Evolutionary conservation across 2,888 invertebrate species (phyloP).

Genomic region (Coronaproctus castanopsis): DNA sequence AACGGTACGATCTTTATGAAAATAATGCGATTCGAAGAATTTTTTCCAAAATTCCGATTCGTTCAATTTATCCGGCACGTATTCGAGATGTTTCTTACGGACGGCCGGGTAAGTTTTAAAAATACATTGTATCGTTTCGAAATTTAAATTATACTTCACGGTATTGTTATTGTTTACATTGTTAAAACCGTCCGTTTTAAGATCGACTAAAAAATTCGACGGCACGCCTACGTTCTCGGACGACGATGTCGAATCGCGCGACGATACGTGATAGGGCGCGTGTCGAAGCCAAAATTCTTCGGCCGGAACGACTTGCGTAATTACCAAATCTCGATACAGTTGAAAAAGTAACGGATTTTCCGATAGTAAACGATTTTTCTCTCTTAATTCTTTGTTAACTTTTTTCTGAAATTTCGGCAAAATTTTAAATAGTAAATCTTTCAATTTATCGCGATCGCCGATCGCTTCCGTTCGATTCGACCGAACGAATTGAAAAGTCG

Average conservation of each 20-base stretch:
- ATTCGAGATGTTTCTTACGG: slow-evolving; percentile 84
- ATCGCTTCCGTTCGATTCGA: slow-evolving; percentile 51
- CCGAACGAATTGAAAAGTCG: slow-evolving; percentile 94
- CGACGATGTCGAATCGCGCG: slow-evolving; percentile 32
- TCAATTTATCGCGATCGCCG: slow-evolving; percentile 78
- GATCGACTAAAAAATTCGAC: slow-evolving; percentile 49
- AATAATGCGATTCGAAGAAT: slow-evolving; percentile 98
- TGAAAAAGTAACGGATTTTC: slow-evolving; percentile 79
- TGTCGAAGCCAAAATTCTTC: slow-evolving; percentile 97
- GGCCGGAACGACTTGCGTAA: slow-evolving; percentile 81
- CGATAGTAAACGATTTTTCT: slow-evolving; percentile 65
- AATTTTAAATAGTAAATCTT: slow-evolving; percentile 70
- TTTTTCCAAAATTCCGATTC: slow-evolving; percentile 98
- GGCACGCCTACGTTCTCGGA: slow-evolving; percentile 57
- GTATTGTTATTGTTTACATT: slow-evolving; percentile 94
- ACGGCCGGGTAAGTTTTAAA: slow-evolving; percentile 99
- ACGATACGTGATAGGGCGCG: slow-evolving; percentile 44
- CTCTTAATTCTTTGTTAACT: slow-evolving; percentile 72
- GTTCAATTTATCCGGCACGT: slow-evolving; percentile 83
- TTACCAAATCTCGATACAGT: slow-evolving; percentile 91
- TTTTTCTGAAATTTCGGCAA: slow-evolving; percentile 84
- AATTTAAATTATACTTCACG: slow-evolving; percentile 86
- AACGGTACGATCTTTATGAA: slow-evolving; percentile 79
- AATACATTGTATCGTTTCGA: slow-evolving; percentile 92
- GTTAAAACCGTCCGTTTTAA: slow-evolving; percentile 91